A percentile compares a stretch with the other conserved stretches of the same genome.
Evolutionary conservation across 2,113 vertebrate genomes (phyloP).

Genomic region (Lagopus muta): DNA sequence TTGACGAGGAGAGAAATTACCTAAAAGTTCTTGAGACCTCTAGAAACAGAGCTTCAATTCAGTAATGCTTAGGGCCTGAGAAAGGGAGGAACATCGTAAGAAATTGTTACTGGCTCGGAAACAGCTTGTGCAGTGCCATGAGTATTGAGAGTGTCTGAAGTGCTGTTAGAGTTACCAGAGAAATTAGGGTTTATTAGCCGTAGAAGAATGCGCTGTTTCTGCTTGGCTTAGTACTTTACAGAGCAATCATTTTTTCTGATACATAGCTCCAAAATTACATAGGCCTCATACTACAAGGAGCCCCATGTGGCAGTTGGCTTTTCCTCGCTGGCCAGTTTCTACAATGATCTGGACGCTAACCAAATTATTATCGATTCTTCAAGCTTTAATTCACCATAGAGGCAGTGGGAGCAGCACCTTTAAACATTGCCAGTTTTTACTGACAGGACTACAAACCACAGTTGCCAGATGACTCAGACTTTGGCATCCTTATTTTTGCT

Average conservation of each 20-base stretch:
- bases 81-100: not conserved
- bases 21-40: not conserved
- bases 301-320: conserved; percentile 7
- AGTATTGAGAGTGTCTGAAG: not conserved
- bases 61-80: not conserved
- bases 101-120: not conserved
- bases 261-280: conserved; percentile 17
- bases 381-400: conserved; percentile 41
- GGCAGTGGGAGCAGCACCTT: conserved; percentile 42
- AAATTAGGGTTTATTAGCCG: conserved; percentile 6
- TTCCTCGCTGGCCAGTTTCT: conserved; percentile 30
- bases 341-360: conserved; percentile 41
- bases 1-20: not conserved
- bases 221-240: not conserved
- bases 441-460: conserved; percentile 36
- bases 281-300: conserved; percentile 4
- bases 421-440: conserved; percentile 61
- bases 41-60: conserved; percentile 1
- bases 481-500: conserved; percentile 50
- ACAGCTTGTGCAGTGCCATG: not conserved
- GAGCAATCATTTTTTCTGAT: conserved; percentile 31
- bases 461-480: conserved; percentile 66
- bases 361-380: conserved; percentile 43
- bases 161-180: not conserved
- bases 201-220: conserved; percentile 15